Percentiles rank a stretch among this genome's conserved stretches.
phyloP scores from a whole-genome alignment of 2,888 invertebrate species.

The Pseudolycoriella hygida region DNA sequence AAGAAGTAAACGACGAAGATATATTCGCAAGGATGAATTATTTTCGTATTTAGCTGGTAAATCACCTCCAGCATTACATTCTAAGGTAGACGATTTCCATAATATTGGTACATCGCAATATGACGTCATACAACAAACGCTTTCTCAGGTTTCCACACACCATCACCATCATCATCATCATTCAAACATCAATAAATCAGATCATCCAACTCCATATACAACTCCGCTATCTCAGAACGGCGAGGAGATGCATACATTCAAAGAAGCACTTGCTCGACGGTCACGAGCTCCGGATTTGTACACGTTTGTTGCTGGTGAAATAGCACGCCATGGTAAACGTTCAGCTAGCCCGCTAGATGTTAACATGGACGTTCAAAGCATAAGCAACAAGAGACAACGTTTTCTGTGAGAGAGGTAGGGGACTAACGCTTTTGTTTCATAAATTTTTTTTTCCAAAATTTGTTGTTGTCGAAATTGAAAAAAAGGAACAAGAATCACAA shows the following conservation, averaged over 20 bases:
- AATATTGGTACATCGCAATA: too few relatives aligned
- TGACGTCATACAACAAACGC: too few relatives aligned
- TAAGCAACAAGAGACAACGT: constrained; percentile 48
- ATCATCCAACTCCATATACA: constrained; percentile 25
- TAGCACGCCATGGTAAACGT: constrained; percentile 52
- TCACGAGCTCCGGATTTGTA: constrained; percentile 40
- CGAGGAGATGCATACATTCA: constrained; percentile 50
- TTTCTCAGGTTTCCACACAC: constrained; percentile 18
- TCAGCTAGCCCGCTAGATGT: constrained; percentile 51
- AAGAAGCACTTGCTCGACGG: constrained; percentile 49
- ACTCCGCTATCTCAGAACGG: constrained; percentile 28
- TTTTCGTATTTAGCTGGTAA: constrained; percentile 59
- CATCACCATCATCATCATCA: constrained; percentile 2
- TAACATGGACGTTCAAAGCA: constrained; percentile 60
- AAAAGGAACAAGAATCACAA: too few relatives aligned
- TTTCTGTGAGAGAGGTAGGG: constrained; percentile 41
- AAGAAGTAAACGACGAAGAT: constrained; percentile 45
- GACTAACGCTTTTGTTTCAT: too few relatives aligned
- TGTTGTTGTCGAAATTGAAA: too few relatives aligned
- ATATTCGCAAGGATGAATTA: constrained; percentile 58
- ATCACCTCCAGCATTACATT: constrained; percentile 37
- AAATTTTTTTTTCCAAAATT: too few relatives aligned
- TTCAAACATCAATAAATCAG: constrained; percentile 9
- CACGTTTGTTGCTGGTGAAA: constrained; percentile 54
- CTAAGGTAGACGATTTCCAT: background rate